Base-by-base conservation (phyloP, 2,888 invertebrate species). In the Torymus auratus region DNA sequence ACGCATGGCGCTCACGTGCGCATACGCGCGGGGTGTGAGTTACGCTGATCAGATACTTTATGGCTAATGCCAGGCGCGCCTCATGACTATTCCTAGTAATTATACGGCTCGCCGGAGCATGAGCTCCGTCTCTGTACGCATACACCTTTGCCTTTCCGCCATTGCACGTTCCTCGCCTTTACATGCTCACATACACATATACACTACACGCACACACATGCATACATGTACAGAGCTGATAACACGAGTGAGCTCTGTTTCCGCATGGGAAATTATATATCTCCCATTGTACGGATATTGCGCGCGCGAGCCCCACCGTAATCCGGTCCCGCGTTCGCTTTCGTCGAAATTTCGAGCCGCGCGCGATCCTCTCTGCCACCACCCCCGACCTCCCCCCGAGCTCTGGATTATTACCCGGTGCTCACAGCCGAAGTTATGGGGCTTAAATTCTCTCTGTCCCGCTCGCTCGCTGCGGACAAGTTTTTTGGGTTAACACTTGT, bases 251-350 rank as follows among this genome's bases (percentile, higher is more conserved):
- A 13, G 41, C 50, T 52, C 41, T 12, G 68, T 75, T 76, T 69
- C 76, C 76, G 76, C 69, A 55, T 76, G 76, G 71, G 71, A 71
- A 78, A 78, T 78, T 78, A 72, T 78, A 78, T 71, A 65, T 71
- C 78, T 71, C 58, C 84, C 86, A 86, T 90, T 88, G 88, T 86
- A 87, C 88, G 84, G 90, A 89, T 88, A 88, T 87, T 88, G 69
- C 17, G 83, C 58, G 58, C 81, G 81, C 15, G 81, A 87, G 88
- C 88, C 61, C 88, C 28, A 12, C 17, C 23, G 4, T 69, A 41
- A 15, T 14, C 17, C 17, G 15, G 28, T 15, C n/a, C 68, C 12
- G 53, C 50, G 55, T 12, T 74, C 64, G 56, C 58, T 64, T 41
- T 50, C 65, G 55, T 5, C 5, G 23, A 64, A 74, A 74, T 20